Evolutionary conservation across 1,140 invertebrate genomes (phyloP).

Genomic region (Xylocopa sonorina): DNA sequence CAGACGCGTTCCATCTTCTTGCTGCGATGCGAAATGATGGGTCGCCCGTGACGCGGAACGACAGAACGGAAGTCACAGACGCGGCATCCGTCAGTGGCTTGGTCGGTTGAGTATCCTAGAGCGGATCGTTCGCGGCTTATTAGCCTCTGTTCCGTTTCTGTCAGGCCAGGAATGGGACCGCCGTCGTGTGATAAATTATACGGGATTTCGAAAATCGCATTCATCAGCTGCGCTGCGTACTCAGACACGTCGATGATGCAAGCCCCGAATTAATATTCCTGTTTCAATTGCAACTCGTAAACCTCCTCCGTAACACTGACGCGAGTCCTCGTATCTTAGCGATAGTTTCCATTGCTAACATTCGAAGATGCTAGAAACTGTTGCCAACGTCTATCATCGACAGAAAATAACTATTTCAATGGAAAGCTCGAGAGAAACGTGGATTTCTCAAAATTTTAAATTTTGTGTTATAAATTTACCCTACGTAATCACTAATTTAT

Average conservation of each 20-base stretch:
- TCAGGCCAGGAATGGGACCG: not conserved
- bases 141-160: constrained; percentile 47
- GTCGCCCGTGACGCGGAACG: constrained; percentile 3
- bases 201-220: constrained; percentile 4
- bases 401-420: too few relatives aligned
- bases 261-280: not conserved
- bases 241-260: not conserved
- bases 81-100: constrained; percentile 49
- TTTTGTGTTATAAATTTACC: too few relatives aligned
- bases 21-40: constrained; percentile 36
- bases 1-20: not conserved
- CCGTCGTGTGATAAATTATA: constrained; percentile 28
- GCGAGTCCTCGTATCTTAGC: too few relatives aligned
- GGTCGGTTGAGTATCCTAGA: constrained; percentile 30
- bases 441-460: too few relatives aligned
- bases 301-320: too few relatives aligned
- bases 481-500: too few relatives aligned
- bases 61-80: constrained; percentile 54
- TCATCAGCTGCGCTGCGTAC: not conserved
- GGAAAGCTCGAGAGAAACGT: too few relatives aligned
- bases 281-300: too few relatives aligned
- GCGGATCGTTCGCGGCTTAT: constrained; percentile 68
- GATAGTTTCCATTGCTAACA: too few relatives aligned
- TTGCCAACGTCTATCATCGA: too few relatives aligned
- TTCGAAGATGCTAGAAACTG: too few relatives aligned